Percentiles rank a stretch among this genome's conserved stretches.
Evolutionary conservation across 2,113 vertebrate species (phyloP).

Genomic region (Rhinogobius similis): DNA sequence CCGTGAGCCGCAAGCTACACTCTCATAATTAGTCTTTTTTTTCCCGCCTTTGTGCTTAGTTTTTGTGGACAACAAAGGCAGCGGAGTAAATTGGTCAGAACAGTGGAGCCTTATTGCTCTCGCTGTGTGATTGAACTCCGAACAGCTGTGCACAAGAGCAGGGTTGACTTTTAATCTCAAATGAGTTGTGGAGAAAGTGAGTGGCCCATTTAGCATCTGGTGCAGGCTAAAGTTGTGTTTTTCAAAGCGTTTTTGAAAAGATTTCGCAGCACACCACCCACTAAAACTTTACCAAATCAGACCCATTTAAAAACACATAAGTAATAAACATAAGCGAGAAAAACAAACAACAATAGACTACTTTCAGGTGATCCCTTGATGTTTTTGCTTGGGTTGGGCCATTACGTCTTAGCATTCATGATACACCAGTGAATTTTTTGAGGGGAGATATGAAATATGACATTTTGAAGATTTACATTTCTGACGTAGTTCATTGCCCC

Average conservation of each 20-base stretch:
- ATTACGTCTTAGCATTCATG: no score
- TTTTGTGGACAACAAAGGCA: slow-evolving; percentile 31
- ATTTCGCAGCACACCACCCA: background rate
- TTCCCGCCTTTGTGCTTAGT: slow-evolving; percentile 29
- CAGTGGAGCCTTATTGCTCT: slow-evolving; percentile 17
- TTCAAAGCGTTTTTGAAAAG: no score
- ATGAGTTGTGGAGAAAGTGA: background rate
- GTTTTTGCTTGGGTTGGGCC: no score
- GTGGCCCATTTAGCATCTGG: slow-evolving; percentile 23
- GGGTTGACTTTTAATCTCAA: slow-evolving; percentile 32
- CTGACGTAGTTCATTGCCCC: no score
- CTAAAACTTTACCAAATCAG: no score
- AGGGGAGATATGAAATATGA: no score
- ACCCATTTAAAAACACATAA: no score
- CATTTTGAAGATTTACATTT: no score
- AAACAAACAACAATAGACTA: no score
- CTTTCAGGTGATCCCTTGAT: no score
- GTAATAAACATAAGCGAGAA: no score
- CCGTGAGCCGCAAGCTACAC: slow-evolving; percentile 32
- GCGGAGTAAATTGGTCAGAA: slow-evolving; percentile 48
- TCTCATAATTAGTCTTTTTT: slow-evolving; percentile 45
- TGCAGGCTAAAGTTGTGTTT: background rate
- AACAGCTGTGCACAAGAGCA: slow-evolving; percentile 39
- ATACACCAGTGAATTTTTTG: no score
- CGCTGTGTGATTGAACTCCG: slow-evolving; percentile 26